A percentile compares a stretch with the other conserved stretches of the same genome.
phyloP scores from a whole-genome alignment of 2,113 vertebrate species.

The Nettapus auritus region DNA sequence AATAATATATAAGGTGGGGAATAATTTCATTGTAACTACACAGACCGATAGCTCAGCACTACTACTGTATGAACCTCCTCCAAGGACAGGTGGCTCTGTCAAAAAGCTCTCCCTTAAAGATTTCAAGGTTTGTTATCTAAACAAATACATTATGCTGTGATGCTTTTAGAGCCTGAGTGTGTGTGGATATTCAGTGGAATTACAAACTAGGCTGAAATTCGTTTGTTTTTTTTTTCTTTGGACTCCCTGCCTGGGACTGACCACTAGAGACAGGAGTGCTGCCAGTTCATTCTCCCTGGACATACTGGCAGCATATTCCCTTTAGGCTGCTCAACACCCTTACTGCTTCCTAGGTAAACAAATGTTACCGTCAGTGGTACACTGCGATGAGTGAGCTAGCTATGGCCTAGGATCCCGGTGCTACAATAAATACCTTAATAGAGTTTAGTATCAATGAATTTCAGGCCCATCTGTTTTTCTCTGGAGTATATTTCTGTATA shows the following conservation, averaged over 20 bases:
- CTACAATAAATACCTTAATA: not conserved
- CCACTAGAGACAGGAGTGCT: not conserved
- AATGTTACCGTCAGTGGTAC: accelerated
- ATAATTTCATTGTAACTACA: not conserved
- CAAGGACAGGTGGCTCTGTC: not conserved
- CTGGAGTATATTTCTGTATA: not conserved
- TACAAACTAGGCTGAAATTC: not conserved
- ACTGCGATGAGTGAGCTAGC: not conserved
- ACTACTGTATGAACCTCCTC: not conserved
- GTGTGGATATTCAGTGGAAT: not conserved
- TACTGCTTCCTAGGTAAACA: not conserved
- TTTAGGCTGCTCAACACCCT: not conserved
- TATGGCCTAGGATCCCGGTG: not conserved
- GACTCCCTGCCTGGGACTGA: not conserved
- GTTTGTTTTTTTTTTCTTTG: not conserved
- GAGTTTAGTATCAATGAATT: not conserved
- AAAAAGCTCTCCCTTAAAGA: not conserved
- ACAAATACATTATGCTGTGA: not conserved
- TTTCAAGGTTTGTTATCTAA: not conserved
- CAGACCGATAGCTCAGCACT: accelerated
- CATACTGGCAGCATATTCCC: not conserved
- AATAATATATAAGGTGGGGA: not conserved
- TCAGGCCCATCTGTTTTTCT: not conserved
- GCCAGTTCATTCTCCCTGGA: not conserved
- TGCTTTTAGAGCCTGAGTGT: not conserved